Conservation (phyloP, 2,797 vertebrate genomes). For the Fringilla coelebs region DNA sequence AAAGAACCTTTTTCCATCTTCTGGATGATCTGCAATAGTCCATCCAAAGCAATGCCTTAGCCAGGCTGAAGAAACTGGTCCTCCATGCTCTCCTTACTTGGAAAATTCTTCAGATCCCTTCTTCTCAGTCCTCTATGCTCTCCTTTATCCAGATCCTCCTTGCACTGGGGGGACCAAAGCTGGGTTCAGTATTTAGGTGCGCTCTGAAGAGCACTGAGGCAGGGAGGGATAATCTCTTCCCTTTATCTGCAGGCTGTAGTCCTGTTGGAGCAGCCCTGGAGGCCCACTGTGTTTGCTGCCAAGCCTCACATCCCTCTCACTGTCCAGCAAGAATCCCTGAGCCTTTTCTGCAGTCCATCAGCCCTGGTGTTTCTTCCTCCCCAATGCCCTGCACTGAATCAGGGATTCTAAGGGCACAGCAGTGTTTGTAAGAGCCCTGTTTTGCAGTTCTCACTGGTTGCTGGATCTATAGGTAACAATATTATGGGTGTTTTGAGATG, state of each 20-base stretch:
- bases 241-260: background rate
- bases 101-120: background rate
- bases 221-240: background rate
- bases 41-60: background rate
- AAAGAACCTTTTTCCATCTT: background rate
- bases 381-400: background rate
- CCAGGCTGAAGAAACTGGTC: background rate
- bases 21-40: background rate
- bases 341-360: background rate
- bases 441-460: background rate
- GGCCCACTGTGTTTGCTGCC: background rate
- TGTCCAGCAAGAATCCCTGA: background rate
- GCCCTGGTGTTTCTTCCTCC: background rate
- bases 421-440: background rate
- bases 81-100: background rate
- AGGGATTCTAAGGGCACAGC: background rate
- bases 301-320: background rate
- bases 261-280: background rate
- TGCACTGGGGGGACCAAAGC: background rate
- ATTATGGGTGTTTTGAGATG: background rate
- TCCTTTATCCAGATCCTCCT: background rate
- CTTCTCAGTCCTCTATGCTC: background rate
- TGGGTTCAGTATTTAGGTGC: background rate
- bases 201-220: background rate
- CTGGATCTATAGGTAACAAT: background rate